phyloP scores from a whole-genome alignment of 2,888 invertebrate genomes.

The Tinea pellionella region DNA sequence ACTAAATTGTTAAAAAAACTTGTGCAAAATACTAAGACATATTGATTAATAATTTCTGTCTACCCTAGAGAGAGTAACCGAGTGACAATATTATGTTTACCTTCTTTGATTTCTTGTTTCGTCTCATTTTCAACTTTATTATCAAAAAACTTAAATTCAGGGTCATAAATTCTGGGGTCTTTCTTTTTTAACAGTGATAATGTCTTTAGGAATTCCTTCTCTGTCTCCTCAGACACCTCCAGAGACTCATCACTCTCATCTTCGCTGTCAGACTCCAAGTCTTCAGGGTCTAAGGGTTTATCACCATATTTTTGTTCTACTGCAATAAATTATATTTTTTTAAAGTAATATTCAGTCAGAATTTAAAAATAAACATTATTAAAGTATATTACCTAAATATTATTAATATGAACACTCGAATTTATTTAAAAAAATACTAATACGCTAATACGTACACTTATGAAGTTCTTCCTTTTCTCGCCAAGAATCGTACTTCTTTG shows the following conservation, averaged over 20 bases:
- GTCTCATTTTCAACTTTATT: constrained; percentile 39
- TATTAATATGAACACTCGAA: not conserved
- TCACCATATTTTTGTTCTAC: constrained; percentile 83
- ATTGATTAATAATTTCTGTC: no score
- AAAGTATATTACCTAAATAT: not conserved
- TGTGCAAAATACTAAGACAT: no score
- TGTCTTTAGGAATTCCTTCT: constrained; percentile 89
- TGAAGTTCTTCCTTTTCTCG: constrained; percentile 88
- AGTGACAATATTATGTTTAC: constrained; percentile 22
- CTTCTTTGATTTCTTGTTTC: constrained; percentile 49
- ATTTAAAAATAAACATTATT: constrained; percentile 21
- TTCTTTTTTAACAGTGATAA: constrained; percentile 86
- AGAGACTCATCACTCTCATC: constrained; percentile 74
- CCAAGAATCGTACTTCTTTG: constrained; percentile 85
- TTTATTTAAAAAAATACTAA: no score
- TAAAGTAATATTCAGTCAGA: constrained; percentile 26
- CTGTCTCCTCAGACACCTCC: constrained; percentile 72
- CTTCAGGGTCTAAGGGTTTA: constrained; percentile 51
- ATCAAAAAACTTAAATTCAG: constrained; percentile 77
- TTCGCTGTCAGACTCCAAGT: constrained; percentile 65
- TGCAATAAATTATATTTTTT: constrained; percentile 41
- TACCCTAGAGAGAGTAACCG: no score
- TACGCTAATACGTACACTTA: constrained; percentile 73
- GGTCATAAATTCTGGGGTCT: constrained; percentile 90
- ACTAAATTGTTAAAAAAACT: no score